Evolutionary conservation across 2,888 invertebrate genomes (phyloP), one percentile per base, ranked within the genome.

Genomic region (Lacanobia oleracea): DNA sequence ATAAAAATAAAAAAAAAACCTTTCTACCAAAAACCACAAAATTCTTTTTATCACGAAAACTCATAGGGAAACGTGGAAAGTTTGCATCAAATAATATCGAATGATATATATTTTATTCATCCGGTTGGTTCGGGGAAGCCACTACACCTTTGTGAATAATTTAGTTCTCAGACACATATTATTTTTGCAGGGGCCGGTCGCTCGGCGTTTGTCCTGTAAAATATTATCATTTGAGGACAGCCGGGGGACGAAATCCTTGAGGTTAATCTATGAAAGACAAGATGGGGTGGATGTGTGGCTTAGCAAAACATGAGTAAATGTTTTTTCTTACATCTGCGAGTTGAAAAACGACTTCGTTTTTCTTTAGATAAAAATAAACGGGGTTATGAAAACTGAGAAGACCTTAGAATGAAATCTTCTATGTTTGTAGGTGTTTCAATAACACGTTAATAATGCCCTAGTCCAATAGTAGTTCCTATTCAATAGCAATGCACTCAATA

Each of bases 101-200:
- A 93, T 93, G 92, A 88, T 92, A 91, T 90, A 94, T 95, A 92
- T 94, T 91, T 94, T 93, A 95, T 95, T 94, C 93, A 95, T 93
- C 90, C 89, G 89, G 88, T 89, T 83, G 88, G 88, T 88, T 87
- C 90, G 88, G 88, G 87, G 81, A 90, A 91, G 90, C 91, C 90
- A 91, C 91, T 92, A 93, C 90, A 93, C 92, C 93, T 94, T 92
- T 92, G 92, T 95, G 94, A 95, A 95, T 95, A 94, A 94, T 95
- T 94, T 94, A 95, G 89, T 86, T 80, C 87, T 85, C 86, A 92
- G 91, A 91, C 91, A 91, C 91, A 90, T 94, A 94, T 94, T 94
- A 94, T 94, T 94, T 95, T 95, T 94, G 93, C 90, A 92, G 88
- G 93, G 93, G 90, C 87, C 89, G 92, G 90, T 88, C 87, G 87